phyloP scores from a whole-genome alignment of 1,140 invertebrate genomes.

The Apis florea region DNA sequence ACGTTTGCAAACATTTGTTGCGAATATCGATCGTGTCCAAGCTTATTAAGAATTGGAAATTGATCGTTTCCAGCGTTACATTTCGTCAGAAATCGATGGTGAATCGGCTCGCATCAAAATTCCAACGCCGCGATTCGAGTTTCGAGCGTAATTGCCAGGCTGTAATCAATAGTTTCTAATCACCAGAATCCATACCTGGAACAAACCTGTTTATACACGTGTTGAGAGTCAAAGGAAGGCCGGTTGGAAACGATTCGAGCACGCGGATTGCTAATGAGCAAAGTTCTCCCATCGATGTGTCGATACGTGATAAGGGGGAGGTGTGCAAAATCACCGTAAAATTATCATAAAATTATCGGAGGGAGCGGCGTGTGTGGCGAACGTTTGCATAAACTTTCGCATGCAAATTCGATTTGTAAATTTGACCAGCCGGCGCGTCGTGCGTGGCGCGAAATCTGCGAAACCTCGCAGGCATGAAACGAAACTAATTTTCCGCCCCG shows the following conservation, averaged over 20 bases:
- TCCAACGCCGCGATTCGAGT: neutral
- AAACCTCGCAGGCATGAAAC: neutral
- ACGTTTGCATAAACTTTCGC: neutral
- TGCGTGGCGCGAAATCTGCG: neutral
- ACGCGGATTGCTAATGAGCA: constrained; percentile 23
- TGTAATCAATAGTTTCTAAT: constrained; percentile 40
- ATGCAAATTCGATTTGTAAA: neutral
- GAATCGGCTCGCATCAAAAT: neutral
- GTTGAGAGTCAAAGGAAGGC: constrained; percentile 21
- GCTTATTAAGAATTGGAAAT: no score
- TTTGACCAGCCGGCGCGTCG: neutral
- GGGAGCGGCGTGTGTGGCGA: no score
- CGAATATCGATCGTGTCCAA: no score
- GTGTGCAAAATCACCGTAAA: neutral
- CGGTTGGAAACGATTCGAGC: neutral
- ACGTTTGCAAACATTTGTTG: no score
- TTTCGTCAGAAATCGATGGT: no score
- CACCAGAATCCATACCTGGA: neutral
- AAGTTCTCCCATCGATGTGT: neutral
- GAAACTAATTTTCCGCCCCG: neutral
- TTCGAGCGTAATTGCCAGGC: constrained; percentile 7
- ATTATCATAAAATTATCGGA: neutral
- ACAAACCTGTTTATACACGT: constrained; percentile 5
- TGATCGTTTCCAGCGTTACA: no score
- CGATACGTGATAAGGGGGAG: neutral